phyloP scores from a whole-genome alignment of 2,888 invertebrate genomes.

The Belgica antarctica region DNA sequence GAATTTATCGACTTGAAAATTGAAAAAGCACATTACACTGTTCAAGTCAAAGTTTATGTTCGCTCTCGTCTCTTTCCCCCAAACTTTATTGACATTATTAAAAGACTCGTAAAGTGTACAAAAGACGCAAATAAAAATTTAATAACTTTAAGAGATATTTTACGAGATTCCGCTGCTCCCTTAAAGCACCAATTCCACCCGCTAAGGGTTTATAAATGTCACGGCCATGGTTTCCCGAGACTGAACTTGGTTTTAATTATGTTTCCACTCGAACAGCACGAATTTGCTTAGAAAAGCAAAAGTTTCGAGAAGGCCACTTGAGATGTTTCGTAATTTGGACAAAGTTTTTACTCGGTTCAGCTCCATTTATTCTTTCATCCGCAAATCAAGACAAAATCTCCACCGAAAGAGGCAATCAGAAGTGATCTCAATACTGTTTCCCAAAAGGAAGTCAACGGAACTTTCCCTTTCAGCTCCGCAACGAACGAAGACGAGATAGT shows the following conservation, averaged over 20 bases:
- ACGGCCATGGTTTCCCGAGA: not conserved
- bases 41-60: slow-evolving; percentile 6
- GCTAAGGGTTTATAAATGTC: too few species aligned
- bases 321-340: too few species aligned
- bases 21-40: slow-evolving; percentile 19
- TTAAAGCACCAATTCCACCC: too few species aligned
- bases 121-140: not conserved
- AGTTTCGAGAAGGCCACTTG: not conserved
- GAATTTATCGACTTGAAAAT: slow-evolving; percentile 26
- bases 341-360: not conserved
- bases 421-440: not conserved
- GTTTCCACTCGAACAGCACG: not conserved
- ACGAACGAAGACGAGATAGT: not conserved
- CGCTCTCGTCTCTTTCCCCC: too few species aligned
- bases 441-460: not conserved
- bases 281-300: too few species aligned
- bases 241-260: not conserved
- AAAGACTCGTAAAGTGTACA: slow-evolving; percentile 10
- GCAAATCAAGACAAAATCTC: slow-evolving; percentile 6
- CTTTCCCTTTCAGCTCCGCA: not conserved
- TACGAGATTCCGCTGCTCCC: not conserved
- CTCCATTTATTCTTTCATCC: not conserved
- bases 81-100: not conserved
- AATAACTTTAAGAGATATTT: not conserved
- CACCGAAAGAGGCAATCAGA: slow-evolving; percentile 13